These are phyloP conservation scores for Hyposoter dolosus DNA, from an alignment of 2,888 invertebrate genomes.

Conservation along the genomic window DNA sequence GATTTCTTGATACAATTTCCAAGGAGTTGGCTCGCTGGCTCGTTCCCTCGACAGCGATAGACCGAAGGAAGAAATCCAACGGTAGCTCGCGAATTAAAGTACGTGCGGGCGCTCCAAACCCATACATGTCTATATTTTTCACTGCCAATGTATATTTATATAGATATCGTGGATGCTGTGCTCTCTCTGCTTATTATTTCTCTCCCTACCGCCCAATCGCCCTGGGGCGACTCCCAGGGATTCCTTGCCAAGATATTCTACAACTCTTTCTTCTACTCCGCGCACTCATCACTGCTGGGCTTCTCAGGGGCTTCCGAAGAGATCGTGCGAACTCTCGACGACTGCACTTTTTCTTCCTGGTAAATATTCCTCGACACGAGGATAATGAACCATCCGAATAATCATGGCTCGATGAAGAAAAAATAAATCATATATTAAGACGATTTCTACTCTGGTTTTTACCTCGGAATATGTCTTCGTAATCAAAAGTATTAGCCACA, in stretches of 20 bases:
- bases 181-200: slow-evolving; percentile 78
- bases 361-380: background rate
- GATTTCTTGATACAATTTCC: slow-evolving; percentile 76
- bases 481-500: background rate
- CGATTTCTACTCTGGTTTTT: slow-evolving; percentile 2
- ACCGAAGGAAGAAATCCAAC: slow-evolving; percentile 73
- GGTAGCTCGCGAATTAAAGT: slow-evolving; percentile 73
- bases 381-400: slow-evolving; percentile 28
- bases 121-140: background rate
- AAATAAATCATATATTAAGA: slow-evolving; percentile 20
- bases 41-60: slow-evolving; percentile 68
- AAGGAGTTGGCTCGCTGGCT: slow-evolving; percentile 62
- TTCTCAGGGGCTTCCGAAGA: slow-evolving; percentile 48
- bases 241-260: slow-evolving; percentile 68
- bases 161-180: slow-evolving; percentile 37
- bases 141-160: background rate
- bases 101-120: slow-evolving; percentile 64
- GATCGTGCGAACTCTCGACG: slow-evolving; percentile 60
- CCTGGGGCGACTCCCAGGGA: slow-evolving; percentile 77
- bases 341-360: slow-evolving; percentile 42
- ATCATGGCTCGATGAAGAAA: slow-evolving; percentile 30
- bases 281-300: slow-evolving; percentile 17
- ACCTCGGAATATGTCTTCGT: background rate
- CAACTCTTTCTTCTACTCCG: slow-evolving; percentile 64
- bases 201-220: slow-evolving; percentile 73